Conservation (phyloP, 2,797 vertebrate species). For the Aphelocoma californica region DNA sequence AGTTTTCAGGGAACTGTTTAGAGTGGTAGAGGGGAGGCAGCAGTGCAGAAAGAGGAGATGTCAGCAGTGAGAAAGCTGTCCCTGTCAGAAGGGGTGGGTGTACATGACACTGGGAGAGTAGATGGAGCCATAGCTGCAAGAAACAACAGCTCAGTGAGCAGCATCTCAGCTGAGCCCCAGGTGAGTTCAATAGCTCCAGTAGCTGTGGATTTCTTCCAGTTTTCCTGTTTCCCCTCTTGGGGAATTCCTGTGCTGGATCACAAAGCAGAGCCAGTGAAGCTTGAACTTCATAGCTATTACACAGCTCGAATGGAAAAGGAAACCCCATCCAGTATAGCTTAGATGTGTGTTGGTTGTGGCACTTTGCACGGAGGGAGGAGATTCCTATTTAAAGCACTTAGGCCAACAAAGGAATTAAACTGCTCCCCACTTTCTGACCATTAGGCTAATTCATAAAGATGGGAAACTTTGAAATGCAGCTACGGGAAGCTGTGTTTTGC, state of each 20-base stretch:
- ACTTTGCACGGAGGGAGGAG: background rate
- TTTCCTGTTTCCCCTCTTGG: background rate
- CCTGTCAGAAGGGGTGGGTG: fast-evolving
- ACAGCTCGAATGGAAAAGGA: background rate
- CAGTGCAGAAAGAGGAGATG: background rate
- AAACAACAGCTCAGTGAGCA: background rate
- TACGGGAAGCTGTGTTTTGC: background rate
- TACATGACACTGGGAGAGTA: background rate
- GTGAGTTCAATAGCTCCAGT: background rate
- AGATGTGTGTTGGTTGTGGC: background rate
- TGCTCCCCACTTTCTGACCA: background rate
- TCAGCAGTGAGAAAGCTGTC: background rate
- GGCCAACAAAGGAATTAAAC: background rate
- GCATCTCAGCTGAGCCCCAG: background rate
- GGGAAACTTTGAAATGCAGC: background rate
- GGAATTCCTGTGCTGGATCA: background rate
- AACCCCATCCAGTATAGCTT: background rate
- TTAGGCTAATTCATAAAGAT: background rate
- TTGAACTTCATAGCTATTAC: background rate
- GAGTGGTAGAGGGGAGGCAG: background rate
- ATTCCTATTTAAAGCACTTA: background rate
- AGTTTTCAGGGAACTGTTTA: background rate
- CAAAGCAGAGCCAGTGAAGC: background rate
- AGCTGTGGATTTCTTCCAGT: background rate
- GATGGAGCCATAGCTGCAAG: background rate